phyloP scores from a whole-genome alignment of 2,113 vertebrate species.

The Antigone vipio region DNA sequence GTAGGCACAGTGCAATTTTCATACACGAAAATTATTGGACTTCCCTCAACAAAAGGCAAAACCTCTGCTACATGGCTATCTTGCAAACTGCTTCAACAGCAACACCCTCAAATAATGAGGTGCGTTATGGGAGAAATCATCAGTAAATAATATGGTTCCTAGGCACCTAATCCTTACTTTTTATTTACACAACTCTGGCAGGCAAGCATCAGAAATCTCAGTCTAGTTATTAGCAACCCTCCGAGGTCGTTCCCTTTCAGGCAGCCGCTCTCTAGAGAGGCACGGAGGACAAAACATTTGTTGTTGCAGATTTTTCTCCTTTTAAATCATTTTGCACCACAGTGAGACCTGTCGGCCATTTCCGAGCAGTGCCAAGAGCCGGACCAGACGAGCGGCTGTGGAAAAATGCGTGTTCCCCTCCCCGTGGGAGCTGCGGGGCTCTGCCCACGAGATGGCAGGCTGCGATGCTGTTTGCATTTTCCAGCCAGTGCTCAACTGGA shows the following conservation, averaged over 20 bases:
- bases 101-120: neutral
- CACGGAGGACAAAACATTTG: neutral
- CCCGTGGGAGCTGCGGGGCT: conserved; percentile 19
- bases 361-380: neutral
- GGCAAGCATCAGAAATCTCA: neutral
- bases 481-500: conserved; percentile 63
- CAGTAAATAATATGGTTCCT: neutral
- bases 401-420: neutral
- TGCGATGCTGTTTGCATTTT: conserved; percentile 70
- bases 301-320: neutral
- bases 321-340: neutral
- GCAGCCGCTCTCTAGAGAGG: neutral
- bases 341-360: neutral
- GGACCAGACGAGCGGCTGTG: neutral
- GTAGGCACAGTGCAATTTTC: neutral
- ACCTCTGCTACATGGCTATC: neutral
- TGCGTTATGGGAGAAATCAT: neutral
- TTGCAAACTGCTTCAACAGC: neutral
- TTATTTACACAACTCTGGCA: neutral
- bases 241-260: neutral
- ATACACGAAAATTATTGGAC: neutral
- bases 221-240: neutral
- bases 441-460: conserved; percentile 91
- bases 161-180: neutral
- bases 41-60: neutral